phyloP scores from a whole-genome alignment of 2,888 invertebrate genomes.

The Phytoseiulus persimilis region DNA sequence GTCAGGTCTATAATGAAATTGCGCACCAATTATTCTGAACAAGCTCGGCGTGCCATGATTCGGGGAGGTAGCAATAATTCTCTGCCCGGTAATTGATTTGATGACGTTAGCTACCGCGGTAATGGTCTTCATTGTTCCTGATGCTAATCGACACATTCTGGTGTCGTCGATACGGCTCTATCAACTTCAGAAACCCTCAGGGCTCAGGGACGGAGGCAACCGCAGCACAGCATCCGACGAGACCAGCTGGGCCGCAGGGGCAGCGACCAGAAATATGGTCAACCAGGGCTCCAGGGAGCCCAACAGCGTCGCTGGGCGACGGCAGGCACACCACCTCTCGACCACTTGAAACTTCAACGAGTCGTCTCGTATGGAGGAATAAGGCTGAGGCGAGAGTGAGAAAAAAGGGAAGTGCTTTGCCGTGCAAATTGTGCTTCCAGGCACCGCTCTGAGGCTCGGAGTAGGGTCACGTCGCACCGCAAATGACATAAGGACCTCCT shows the following conservation, averaged over 20 bases:
- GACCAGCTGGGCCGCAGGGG: too few relatives aligned
- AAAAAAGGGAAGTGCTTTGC: constrained; percentile 28
- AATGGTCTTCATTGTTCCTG: background rate
- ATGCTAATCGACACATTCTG: background rate
- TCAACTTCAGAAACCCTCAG: background rate
- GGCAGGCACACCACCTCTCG: background rate
- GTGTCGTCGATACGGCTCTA: background rate
- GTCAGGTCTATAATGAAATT: background rate
- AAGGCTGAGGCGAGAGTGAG: background rate
- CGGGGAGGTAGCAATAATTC: background rate
- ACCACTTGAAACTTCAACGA: background rate
- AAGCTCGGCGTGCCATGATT: background rate
- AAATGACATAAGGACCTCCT: constrained; percentile 38
- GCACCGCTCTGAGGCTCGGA: background rate
- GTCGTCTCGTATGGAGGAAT: background rate
- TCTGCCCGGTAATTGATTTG: background rate
- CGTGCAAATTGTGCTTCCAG: constrained; percentile 37
- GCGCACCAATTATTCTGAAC: background rate
- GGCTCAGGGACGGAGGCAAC: background rate
- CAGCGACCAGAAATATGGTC: too few relatives aligned
- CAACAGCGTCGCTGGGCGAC: too few relatives aligned
- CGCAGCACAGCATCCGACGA: too few relatives aligned
- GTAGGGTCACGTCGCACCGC: constrained; percentile 39
- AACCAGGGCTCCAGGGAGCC: too few relatives aligned
- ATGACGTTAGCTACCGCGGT: background rate